These are phyloP conservation scores for Coreius guichenoti DNA, from an alignment of 2,797 vertebrate genomes.

Conservation along the genomic window DNA sequence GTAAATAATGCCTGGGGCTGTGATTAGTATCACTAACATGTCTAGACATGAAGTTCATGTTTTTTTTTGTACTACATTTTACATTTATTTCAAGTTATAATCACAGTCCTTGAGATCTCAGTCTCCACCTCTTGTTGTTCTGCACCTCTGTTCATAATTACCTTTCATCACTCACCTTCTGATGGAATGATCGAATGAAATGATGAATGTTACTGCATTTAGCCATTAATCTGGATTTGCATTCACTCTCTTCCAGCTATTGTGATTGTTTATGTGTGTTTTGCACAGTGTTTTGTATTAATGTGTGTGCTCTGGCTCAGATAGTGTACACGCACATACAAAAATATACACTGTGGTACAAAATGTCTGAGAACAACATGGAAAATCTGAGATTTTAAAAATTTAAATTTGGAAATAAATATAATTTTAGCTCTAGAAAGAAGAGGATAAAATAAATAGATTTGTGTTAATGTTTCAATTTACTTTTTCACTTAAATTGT, in stretches of 20 bases:
- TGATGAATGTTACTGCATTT: background rate
- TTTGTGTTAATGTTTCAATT: background rate
- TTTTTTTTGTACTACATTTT: background rate
- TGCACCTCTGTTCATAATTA: slow-evolving; percentile 38
- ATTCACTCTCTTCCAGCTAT: background rate
- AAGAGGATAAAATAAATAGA: background rate
- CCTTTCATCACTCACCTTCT: slow-evolving; percentile 33
- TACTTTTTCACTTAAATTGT: background rate
- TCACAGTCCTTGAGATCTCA: slow-evolving; percentile 32
- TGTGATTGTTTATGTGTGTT: background rate
- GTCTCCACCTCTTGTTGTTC: background rate
- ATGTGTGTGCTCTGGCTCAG: slow-evolving; percentile 12
- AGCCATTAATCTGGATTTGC: background rate
- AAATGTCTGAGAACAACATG: background rate
- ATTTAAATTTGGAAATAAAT: background rate
- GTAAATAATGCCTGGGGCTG: background rate
- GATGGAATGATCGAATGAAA: slow-evolving; percentile 1
- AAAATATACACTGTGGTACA: background rate
- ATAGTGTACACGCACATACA: background rate
- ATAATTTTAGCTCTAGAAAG: background rate
- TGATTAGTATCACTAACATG: background rate
- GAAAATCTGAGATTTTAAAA: background rate
- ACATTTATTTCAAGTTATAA: background rate
- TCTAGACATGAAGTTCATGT: background rate
- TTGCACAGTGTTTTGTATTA: background rate